These are phyloP conservation scores for Sycophaga agraensis DNA, from an alignment of 1,140 invertebrate genomes.

Conservation along the genomic window DNA sequence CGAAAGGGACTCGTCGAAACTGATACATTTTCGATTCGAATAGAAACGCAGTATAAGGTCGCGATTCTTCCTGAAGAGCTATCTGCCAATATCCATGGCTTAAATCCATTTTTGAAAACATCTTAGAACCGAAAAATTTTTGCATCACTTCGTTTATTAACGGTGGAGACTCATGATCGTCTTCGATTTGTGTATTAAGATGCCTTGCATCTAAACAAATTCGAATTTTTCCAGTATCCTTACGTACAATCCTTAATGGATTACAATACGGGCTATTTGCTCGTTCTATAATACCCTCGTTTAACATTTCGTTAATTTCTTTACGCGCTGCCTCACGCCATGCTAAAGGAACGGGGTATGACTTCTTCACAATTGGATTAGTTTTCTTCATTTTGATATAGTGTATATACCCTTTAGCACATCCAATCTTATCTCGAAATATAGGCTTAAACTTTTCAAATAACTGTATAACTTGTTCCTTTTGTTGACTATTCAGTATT, in stretches of 20 bases:
- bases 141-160: not conserved
- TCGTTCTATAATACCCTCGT: no score
- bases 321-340: not conserved
- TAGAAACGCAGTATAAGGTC: not conserved
- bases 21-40: not conserved
- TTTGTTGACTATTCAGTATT: no score
- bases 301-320: no score
- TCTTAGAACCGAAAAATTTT: not conserved
- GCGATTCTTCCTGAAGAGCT: not conserved
- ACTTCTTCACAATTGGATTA: no score
- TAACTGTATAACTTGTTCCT: no score
- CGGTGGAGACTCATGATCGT: not conserved
- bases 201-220: no score
- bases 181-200: not conserved
- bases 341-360: not conserved
- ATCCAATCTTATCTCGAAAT: not conserved
- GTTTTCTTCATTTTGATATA: not conserved
- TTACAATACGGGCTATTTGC: no score
- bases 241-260: not conserved
- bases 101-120: not conserved
- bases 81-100: not conserved
- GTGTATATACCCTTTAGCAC: not conserved
- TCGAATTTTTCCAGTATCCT: not conserved
- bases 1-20: conserved; percentile 44
- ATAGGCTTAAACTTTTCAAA: no score